These are phyloP conservation scores for Thaumatotibia leucotreta DNA, from an alignment of 1,140 invertebrate genomes.

Conservation along the genomic window DNA sequence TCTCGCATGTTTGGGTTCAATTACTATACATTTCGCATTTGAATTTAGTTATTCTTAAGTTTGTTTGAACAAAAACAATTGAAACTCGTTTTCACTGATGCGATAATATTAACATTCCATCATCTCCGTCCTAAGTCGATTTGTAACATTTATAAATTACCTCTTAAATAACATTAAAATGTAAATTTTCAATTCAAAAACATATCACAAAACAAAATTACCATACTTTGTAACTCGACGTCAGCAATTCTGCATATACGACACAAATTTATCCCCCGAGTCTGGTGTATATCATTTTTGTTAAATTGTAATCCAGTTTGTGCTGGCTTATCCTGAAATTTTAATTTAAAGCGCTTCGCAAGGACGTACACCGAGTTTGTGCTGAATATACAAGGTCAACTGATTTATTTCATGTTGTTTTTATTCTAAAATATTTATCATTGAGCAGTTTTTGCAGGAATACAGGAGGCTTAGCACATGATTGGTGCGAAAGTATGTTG, in stretches of 20 bases:
- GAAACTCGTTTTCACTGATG: too few relatives aligned
- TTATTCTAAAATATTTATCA: not conserved
- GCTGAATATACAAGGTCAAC: not conserved
- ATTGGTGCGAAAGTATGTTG: too few relatives aligned
- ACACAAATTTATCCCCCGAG: not conserved
- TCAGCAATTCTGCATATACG: not conserved
- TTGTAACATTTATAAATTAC: too few relatives aligned
- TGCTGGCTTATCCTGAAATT: not conserved
- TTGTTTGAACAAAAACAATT: too few relatives aligned
- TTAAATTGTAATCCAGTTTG: slow-evolving; percentile 3
- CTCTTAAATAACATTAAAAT: not conserved
- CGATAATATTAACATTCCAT: too few relatives aligned
- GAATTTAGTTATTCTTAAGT: too few relatives aligned
- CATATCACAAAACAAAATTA: not conserved
- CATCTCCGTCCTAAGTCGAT: too few relatives aligned
- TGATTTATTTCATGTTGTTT: not conserved
- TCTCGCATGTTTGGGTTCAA: too few relatives aligned
- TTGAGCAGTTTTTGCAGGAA: not conserved
- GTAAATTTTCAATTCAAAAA: not conserved
- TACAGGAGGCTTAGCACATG: too few relatives aligned
- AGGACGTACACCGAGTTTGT: not conserved
- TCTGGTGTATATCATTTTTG: slow-evolving; percentile 2
- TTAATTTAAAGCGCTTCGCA: not conserved
- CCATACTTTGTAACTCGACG: not conserved
- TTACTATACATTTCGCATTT: too few relatives aligned